Conservation (phyloP, 2,797 vertebrate species). For the Ambastaia sidthimunki region DNA sequence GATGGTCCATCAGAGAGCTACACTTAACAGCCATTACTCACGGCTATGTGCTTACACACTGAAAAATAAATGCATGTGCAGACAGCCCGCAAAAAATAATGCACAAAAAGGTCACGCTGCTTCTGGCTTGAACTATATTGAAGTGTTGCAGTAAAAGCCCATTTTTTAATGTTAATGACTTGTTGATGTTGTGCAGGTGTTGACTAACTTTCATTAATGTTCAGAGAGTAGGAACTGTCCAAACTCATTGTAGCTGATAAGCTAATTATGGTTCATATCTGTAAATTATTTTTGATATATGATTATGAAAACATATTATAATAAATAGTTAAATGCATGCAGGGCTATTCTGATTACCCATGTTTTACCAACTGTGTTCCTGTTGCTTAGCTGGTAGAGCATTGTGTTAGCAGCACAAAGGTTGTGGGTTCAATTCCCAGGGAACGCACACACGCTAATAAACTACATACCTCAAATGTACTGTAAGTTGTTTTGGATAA, state of each 20-base stretch:
- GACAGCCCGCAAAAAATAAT: conserved; percentile 40
- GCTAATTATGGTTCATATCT: not conserved
- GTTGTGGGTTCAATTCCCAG: too few species aligned
- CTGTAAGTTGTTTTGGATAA: too few species aligned
- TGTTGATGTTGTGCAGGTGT: not conserved
- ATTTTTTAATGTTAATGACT: conserved; percentile 27
- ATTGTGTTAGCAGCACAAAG: too few species aligned
- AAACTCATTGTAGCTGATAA: not conserved
- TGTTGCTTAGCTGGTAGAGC: too few species aligned
- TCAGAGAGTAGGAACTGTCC: not conserved
- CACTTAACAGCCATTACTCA: conserved; percentile 49
- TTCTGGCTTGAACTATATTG: conserved; percentile 32
- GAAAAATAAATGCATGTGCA: conserved; percentile 48
- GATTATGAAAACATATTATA: not conserved
- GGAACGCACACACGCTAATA: too few species aligned
- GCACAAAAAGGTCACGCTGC: conserved; percentile 30
- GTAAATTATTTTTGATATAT: not conserved
- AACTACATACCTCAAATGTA: too few species aligned
- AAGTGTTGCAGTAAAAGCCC: conserved; percentile 14
- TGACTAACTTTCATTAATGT: not conserved
- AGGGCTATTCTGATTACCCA: not conserved
- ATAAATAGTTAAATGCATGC: not conserved
- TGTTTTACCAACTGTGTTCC: too few species aligned
- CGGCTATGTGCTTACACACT: conserved; percentile 45
- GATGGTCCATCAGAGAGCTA: conserved; percentile 47